Evolutionary conservation across 2,797 vertebrate genomes (phyloP).

Genomic region (Myotis findleyi): DNA sequence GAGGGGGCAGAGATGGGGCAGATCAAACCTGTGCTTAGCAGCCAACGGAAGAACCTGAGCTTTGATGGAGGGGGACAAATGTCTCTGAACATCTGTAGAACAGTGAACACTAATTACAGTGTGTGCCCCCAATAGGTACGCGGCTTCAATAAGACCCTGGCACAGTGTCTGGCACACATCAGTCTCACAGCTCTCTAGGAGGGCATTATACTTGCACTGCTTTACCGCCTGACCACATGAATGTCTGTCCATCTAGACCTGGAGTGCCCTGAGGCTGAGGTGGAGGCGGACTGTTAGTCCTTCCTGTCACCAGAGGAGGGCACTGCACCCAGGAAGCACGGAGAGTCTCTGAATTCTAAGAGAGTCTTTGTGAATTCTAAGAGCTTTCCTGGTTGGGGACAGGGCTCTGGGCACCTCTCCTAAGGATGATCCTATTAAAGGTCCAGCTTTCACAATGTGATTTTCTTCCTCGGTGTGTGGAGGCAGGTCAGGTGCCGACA

Average conservation of each 20-base stretch:
- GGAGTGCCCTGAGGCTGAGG: background rate
- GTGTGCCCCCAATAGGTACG: accelerated
- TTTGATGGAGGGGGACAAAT: background rate
- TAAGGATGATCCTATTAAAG: background rate
- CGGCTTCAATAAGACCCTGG: background rate
- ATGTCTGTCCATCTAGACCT: accelerated
- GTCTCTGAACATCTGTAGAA: background rate
- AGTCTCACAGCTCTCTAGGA: background rate
- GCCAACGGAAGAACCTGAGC: background rate
- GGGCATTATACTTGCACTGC: background rate
- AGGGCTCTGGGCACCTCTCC: background rate
- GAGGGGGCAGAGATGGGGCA: accelerated
- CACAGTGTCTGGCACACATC: background rate
- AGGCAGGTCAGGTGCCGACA: background rate
- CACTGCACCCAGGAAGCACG: accelerated
- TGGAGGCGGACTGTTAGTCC: background rate
- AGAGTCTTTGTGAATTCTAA: background rate
- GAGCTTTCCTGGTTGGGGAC: background rate
- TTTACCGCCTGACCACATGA: background rate
- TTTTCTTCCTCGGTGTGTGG: background rate
- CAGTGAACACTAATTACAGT: background rate
- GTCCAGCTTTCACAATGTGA: background rate
- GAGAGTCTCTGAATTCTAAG: background rate
- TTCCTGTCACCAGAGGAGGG: background rate
- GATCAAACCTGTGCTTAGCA: background rate